phyloP scores from a whole-genome alignment of 2,113 vertebrate genomes.

The Macrotis lagotis region DNA sequence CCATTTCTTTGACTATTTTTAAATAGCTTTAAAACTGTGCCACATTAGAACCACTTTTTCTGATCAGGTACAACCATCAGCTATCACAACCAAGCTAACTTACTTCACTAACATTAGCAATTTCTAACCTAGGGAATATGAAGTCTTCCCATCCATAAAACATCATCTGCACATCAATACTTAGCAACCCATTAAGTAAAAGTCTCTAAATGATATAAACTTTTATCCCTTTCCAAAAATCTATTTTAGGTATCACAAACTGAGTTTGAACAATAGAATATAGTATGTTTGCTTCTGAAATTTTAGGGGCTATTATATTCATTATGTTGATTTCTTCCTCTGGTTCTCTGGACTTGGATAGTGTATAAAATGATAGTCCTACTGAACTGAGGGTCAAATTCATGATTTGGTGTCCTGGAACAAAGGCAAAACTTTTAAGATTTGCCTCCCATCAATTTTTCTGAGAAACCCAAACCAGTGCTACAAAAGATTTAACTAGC shows the following conservation, averaged over 20 bases:
- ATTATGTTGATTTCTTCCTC: conserved; percentile 46
- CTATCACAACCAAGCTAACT: not conserved
- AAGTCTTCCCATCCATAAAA: not conserved
- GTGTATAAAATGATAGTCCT: not conserved
- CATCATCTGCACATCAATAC: not conserved
- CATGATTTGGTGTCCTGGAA: conserved; percentile 20
- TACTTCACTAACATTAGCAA: not conserved
- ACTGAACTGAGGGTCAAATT: not conserved
- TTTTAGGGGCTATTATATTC: not conserved
- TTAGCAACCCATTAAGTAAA: not conserved
- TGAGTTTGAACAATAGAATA: not conserved
- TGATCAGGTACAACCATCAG: not conserved
- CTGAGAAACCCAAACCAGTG: conserved; percentile 24
- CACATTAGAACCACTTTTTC: not conserved
- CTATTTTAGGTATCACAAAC: not conserved
- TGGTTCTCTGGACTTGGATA: conserved; percentile 4
- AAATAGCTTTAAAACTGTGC: conserved; percentile 25
- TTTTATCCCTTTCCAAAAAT: conserved; percentile 12
- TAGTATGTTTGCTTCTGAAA: not conserved
- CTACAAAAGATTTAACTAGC: conserved; percentile 32
- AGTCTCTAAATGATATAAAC: not conserved
- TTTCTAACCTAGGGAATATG: not conserved
- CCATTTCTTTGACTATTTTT: conserved; percentile 46
- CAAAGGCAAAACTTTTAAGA: conserved; percentile 31
- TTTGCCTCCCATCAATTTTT: conserved; percentile 39